These are phyloP conservation scores for Sphaerophoria rueppellii DNA, from an alignment of 2,888 invertebrate genomes.

Conservation along the genomic window DNA sequence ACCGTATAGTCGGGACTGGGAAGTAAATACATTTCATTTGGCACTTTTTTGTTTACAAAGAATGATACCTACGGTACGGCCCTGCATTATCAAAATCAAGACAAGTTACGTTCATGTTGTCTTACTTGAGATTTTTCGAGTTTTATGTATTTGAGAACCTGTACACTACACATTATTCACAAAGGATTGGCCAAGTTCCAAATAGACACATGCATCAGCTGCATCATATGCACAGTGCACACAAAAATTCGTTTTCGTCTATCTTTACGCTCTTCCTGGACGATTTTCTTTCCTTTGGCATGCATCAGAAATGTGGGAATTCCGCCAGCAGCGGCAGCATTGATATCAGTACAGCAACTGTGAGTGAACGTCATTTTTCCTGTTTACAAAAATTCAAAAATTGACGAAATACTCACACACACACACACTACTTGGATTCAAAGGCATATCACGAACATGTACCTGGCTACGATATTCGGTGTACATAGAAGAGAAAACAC, in stretches of 20 bases:
- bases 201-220: constrained; percentile 4
- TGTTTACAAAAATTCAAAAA: constrained; percentile 60
- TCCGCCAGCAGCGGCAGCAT: constrained; percentile 49
- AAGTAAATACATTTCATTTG: too few species aligned
- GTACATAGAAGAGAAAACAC: neutral
- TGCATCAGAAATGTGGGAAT: constrained; percentile 69
- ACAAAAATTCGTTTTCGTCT: neutral
- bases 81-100: constrained; percentile 13
- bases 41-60: too few species aligned
- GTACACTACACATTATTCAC: constrained; percentile 14
- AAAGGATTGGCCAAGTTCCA: constrained; percentile 68
- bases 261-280: constrained; percentile 58
- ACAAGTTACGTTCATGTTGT: constrained; percentile 18
- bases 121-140: constrained; percentile 48
- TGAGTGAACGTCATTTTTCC: constrained; percentile 54
- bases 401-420: constrained; percentile 40
- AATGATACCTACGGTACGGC: constrained; percentile 3
- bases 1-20: neutral
- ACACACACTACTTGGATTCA: neutral
- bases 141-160: constrained; percentile 25
- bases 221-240: neutral
- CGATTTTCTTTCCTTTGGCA: constrained; percentile 31
- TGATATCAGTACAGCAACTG: constrained; percentile 10
- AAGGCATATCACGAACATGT: neutral
- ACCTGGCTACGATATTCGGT: neutral